Evolutionary conservation across 2,888 invertebrate species (phyloP).

Genomic region (Orchesellides sinensis): DNA sequence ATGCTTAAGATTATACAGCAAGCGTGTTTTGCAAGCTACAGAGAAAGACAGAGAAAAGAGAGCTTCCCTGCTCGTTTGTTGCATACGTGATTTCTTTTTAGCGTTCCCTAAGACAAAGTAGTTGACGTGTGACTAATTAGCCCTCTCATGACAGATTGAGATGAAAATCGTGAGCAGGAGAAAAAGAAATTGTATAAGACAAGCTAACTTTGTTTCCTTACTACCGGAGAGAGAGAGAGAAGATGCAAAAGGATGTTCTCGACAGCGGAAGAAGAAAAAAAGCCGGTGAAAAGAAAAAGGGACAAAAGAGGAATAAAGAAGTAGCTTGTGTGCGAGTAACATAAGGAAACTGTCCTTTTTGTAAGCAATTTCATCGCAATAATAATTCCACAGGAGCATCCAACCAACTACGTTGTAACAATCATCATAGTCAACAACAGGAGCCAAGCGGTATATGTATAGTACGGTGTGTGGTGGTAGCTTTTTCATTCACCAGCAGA

Average conservation of each 20-base stretch:
- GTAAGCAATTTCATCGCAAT: slow-evolving; percentile 61
- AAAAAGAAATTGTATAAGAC: background rate
- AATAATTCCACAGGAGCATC: slow-evolving; percentile 64
- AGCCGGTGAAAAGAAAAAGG: slow-evolving; percentile 55
- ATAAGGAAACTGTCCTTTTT: slow-evolving; percentile 63
- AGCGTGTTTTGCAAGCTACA: background rate
- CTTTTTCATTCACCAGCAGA: background rate
- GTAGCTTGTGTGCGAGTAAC: too few species aligned
- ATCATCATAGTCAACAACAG: slow-evolving; percentile 29
- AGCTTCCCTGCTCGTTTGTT: slow-evolving; percentile 64
- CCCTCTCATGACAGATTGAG: slow-evolving; percentile 74
- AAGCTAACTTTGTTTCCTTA: slow-evolving; percentile 12
- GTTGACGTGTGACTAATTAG: slow-evolving; percentile 74
- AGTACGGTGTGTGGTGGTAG: background rate
- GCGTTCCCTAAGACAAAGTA: slow-evolving; percentile 58
- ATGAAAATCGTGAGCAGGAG: slow-evolving; percentile 64
- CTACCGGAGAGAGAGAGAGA: slow-evolving; percentile 20
- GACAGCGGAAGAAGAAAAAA: slow-evolving; percentile 30
- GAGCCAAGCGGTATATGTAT: background rate
- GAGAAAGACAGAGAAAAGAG: slow-evolving; percentile 29
- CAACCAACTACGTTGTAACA: slow-evolving; percentile 35
- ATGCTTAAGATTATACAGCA: background rate
- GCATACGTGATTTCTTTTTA: slow-evolving; percentile 66
- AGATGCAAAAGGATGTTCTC: slow-evolving; percentile 12
- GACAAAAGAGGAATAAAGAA: slow-evolving; percentile 26